Conservation (phyloP, 2,113 vertebrate species). For the Illadopsis cleaveri region DNA sequence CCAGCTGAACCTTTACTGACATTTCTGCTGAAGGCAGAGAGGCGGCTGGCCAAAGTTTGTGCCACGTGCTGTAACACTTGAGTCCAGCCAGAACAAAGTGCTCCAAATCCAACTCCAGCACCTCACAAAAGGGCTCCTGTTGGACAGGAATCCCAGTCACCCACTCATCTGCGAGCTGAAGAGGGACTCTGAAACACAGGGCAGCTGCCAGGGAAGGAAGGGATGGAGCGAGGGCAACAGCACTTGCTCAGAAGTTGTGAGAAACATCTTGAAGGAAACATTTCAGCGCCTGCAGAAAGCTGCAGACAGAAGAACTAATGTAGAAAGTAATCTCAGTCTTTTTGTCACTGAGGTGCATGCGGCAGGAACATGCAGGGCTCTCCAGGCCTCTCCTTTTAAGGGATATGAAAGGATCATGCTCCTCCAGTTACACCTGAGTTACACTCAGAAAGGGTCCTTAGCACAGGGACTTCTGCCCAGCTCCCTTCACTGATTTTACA, state of each 20-base stretch:
- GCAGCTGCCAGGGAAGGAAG: constrained; percentile 21
- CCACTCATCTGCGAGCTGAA: constrained; percentile 12
- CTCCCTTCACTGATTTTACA: background rate
- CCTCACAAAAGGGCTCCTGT: constrained; percentile 72
- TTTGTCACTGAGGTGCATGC: rapidly evolving
- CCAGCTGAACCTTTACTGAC: background rate
- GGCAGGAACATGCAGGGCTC: background rate
- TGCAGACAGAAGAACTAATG: background rate
- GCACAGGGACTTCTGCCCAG: background rate
- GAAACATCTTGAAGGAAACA: background rate
- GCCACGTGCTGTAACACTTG: constrained; percentile 21
- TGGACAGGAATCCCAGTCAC: constrained; percentile 12
- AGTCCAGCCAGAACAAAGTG: constrained; percentile 40
- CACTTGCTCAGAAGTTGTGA: background rate
- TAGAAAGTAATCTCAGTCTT: background rate
- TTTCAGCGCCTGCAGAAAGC: background rate
- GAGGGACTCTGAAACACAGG: constrained; percentile 1
- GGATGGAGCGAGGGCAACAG: background rate
- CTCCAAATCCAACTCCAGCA: constrained; percentile 17
- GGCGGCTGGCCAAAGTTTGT: background rate
- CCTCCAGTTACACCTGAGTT: background rate
- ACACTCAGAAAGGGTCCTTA: background rate
- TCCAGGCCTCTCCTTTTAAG: background rate
- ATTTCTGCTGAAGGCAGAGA: constrained; percentile 28
- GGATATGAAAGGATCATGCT: background rate